Conservation (phyloP, 2,888 invertebrate species). For the Chironomus tentans region DNA sequence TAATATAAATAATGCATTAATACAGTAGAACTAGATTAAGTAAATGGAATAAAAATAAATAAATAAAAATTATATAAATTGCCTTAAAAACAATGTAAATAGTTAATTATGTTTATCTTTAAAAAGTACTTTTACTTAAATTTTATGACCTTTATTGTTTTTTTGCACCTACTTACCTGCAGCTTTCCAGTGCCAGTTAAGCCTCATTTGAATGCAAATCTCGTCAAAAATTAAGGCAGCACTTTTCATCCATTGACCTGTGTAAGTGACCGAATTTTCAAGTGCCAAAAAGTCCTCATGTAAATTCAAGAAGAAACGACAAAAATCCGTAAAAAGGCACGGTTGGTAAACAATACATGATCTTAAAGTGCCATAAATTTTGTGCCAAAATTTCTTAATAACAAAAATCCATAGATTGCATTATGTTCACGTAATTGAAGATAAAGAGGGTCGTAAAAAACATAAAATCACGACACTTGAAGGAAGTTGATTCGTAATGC, state of each 20-base stretch:
- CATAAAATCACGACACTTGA: background rate
- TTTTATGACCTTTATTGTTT: background rate
- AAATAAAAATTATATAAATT: background rate
- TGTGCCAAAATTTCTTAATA: background rate
- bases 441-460: constrained; percentile 2
- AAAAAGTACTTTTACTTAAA: background rate
- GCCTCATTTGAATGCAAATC: background rate
- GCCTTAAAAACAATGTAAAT: background rate
- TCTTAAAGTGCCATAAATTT: background rate
- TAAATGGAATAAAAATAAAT: background rate
- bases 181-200: background rate
- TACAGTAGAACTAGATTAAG: background rate
- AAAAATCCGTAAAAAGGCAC: background rate
- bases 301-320: background rate
- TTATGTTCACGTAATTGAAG: background rate
- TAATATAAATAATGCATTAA: too few relatives aligned
- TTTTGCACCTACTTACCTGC: background rate
- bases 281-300: background rate
- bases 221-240: background rate
- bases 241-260: background rate
- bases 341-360: background rate
- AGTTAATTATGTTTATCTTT: background rate
- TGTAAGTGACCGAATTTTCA: background rate
- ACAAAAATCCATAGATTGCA: background rate
- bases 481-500: background rate